Base-by-base conservation (phyloP, 2,797 vertebrate genomes). In the Cyprinella venusta region DNA sequence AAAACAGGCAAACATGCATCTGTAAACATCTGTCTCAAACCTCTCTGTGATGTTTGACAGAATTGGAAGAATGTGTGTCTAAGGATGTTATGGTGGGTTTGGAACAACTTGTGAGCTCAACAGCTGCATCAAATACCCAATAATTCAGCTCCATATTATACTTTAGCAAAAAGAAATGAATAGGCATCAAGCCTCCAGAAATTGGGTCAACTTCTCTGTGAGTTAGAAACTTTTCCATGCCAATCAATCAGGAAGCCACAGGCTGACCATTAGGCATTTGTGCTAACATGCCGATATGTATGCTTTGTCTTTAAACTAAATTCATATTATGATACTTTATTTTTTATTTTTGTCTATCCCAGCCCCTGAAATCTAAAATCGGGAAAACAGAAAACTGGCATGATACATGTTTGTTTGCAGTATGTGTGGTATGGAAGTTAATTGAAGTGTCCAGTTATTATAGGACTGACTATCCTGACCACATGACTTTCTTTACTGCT, bases 1-100 rank as follows among this genome's bases (percentile, higher is more conserved):
- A 77, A 50, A 48, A 21, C 2, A 69, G 9, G n/a, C 8, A 67
- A 63, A 10, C 13, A n/a, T n/a, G n/a, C n/a, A n/a, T n/a, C n/a
- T 5, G 30, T 19, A n/a, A 65, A 67, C 45, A 63, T 75, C 50
- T 69, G 33, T 48, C 48, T 80, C 48, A 61, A 67, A 78, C 26
- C 45, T 80, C n/a, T n/a, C n/a, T 70, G 61, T 40, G 72, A 42
- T 7, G 50, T 71, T 61, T 76, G 68, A 85, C 71, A 40, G 64
- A 65, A 42, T 18, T 76, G 70, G 26, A 42, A 69, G 81, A 83
- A 78, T 52, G 67, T 81, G 68, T 70, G 67, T 56, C 24, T 24
- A 30, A 78, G 79, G 56, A 36, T 88, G 56, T 82, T 33, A 84
- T 84, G 70, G 67, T 77, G 74, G 33, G 76, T 86, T 84, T 83